These are phyloP conservation scores for Ernsta delagoae DNA, from an alignment of 2,888 invertebrate genomes.

Conservation along the genomic window DNA sequence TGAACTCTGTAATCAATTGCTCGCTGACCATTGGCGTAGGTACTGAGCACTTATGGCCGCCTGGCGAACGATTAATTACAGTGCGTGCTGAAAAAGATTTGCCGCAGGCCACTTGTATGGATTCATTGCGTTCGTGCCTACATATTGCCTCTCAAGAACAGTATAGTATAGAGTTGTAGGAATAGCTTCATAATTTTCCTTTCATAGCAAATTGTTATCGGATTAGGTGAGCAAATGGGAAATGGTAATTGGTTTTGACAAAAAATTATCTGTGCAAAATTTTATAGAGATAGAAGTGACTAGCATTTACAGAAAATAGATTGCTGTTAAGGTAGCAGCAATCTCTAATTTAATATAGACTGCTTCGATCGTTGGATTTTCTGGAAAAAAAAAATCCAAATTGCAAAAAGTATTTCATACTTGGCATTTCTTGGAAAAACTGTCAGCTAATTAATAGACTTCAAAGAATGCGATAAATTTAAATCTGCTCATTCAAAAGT, in stretches of 20 bases:
- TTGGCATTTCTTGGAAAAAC: too few species aligned
- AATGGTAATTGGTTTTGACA: too few species aligned
- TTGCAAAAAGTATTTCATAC: too few species aligned
- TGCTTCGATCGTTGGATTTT: too few species aligned
- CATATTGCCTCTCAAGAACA: conserved; percentile 8
- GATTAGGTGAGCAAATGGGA: too few species aligned
- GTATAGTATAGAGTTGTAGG: background rate
- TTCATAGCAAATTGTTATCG: too few species aligned
- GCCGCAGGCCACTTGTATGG: conserved; percentile 68
- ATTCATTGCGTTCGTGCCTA: conserved; percentile 48
- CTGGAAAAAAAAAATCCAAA: too few species aligned
- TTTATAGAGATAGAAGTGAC: too few species aligned
- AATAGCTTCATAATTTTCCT: background rate
- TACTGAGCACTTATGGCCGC: background rate
- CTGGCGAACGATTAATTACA: conserved; percentile 62
- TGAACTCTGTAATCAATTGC: conserved; percentile 60
- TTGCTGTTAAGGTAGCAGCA: too few species aligned
- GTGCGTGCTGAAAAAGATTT: conserved; percentile 77
- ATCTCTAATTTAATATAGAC: too few species aligned
- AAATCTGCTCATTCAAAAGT: background rate
- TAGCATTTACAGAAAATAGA: too few species aligned
- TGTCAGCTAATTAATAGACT: background rate
- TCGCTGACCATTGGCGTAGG: conserved; percentile 51
- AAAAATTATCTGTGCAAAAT: background rate
- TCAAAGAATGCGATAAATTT: background rate